These are phyloP conservation scores for Synanthedon vespiformis DNA, from an alignment of 2,888 invertebrate genomes.

Conservation along the genomic window DNA sequence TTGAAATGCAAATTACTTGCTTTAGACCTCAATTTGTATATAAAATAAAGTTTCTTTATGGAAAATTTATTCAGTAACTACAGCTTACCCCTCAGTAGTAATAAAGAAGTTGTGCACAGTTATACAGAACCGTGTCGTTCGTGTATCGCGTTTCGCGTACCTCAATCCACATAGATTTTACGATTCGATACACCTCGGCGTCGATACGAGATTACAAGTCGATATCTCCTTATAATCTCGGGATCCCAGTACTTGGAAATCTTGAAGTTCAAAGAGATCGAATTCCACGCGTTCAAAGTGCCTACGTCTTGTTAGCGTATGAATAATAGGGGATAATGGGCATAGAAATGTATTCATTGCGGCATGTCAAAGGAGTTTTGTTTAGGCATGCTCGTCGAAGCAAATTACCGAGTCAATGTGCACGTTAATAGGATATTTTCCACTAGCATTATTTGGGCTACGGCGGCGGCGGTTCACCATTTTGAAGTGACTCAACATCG, in stretches of 20 bases:
- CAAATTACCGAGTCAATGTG: constrained; percentile 13
- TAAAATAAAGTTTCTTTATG: not conserved
- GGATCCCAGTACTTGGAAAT: constrained; percentile 9
- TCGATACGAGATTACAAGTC: constrained; percentile 13
- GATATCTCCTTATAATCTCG: constrained; percentile 14
- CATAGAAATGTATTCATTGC: not conserved
- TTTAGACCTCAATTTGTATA: no score
- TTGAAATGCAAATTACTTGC: no score
- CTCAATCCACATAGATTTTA: constrained; percentile 20
- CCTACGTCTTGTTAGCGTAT: constrained; percentile 12
- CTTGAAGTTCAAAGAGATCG: constrained; percentile 3
- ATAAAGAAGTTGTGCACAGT: constrained; percentile 11
- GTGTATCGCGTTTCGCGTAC: constrained; percentile 14
- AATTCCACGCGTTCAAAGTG: constrained; percentile 9
- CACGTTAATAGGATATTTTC: constrained; percentile 16
- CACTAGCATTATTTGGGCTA: constrained; percentile 6
- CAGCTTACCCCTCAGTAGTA: constrained; percentile 11
- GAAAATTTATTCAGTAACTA: not conserved
- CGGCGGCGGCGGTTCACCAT: not conserved
- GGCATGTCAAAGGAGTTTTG: not conserved
- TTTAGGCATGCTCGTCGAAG: not conserved
- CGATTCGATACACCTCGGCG: constrained; percentile 25
- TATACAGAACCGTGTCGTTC: not conserved
- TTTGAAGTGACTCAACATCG: not conserved
- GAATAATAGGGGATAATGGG: constrained; percentile 6